Percentiles rank a stretch among this genome's conserved stretches.
Conservation (phyloP, 2,797 vertebrate species). For the Coregonus suidteri region DNA sequence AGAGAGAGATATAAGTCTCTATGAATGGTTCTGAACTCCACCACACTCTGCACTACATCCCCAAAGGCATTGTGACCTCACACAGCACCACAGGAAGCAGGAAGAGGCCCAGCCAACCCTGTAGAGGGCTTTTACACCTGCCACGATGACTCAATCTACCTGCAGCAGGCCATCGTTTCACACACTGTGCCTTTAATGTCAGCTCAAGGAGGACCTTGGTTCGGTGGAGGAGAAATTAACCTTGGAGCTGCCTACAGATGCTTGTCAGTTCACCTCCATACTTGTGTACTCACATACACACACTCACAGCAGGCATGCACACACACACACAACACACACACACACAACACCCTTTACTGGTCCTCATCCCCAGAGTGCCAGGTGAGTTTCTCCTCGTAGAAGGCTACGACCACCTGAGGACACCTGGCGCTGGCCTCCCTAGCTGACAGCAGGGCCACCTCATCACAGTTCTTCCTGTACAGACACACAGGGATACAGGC, state of each 20-base stretch:
- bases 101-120: constrained; percentile 31
- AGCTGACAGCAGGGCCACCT: constrained; percentile 92
- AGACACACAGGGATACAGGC: background rate
- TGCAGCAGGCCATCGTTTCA: constrained; percentile 47
- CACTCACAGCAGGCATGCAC: background rate
- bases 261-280: constrained; percentile 30
- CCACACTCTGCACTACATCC: constrained; percentile 1
- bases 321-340: constrained; percentile 12
- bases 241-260: constrained; percentile 53
- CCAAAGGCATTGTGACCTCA: constrained; percentile 52
- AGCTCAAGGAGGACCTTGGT: constrained; percentile 53
- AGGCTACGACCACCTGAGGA: constrained; percentile 95
- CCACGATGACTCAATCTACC: constrained; percentile 34
- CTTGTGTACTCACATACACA: constrained; percentile 17
- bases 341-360: constrained; percentile 64
- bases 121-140: constrained; percentile 45
- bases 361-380: constrained; percentile 95
- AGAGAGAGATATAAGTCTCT: background rate
- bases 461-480: constrained; percentile 92
- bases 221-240: constrained; percentile 61
- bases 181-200: constrained; percentile 48
- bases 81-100: constrained; percentile 46
- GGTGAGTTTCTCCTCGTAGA: constrained; percentile 96
- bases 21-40: background rate
- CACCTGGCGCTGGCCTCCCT: constrained; percentile 92